Conservation (phyloP, 1,140 invertebrate genomes). For the Coboldia fuscipes region DNA sequence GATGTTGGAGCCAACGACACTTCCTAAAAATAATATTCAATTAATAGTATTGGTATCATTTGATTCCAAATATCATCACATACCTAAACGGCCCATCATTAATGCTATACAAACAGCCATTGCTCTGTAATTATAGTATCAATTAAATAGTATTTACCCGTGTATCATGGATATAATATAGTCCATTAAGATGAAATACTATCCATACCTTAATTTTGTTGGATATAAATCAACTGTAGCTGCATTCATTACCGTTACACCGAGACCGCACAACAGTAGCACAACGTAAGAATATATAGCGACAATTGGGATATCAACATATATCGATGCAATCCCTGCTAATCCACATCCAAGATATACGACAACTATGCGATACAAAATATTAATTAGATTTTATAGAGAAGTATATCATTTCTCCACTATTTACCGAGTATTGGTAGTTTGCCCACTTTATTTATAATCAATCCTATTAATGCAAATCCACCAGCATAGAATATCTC, state of each 20-base stretch:
- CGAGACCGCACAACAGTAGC: constrained; percentile 7
- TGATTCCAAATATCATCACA: too few relatives aligned
- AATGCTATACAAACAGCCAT: constrained; percentile 15
- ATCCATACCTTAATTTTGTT: constrained; percentile 10
- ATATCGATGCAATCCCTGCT: constrained; percentile 4
- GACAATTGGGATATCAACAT: constrained; percentile 4
- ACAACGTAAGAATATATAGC: constrained; percentile 6
- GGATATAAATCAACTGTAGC: constrained; percentile 14
- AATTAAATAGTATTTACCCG: background rate
- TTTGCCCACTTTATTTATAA: constrained; percentile 7
- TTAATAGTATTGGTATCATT: too few relatives aligned
- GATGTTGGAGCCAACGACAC: constrained; percentile 7
- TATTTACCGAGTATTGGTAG: constrained; percentile 7
- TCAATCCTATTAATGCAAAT: constrained; percentile 5
- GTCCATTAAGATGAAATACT: background rate
- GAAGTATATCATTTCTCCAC: background rate
- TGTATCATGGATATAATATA: background rate
- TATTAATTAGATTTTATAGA: background rate
- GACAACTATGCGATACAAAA: constrained; percentile 3
- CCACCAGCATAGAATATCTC: constrained; percentile 7
- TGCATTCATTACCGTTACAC: constrained; percentile 10
- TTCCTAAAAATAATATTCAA: too few relatives aligned
- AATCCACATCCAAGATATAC: constrained; percentile 4
- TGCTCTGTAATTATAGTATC: constrained; percentile 5
- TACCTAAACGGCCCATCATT: constrained; percentile 12